Conservation (phyloP, 2,888 invertebrate genomes). For the Dynastes tityus region DNA sequence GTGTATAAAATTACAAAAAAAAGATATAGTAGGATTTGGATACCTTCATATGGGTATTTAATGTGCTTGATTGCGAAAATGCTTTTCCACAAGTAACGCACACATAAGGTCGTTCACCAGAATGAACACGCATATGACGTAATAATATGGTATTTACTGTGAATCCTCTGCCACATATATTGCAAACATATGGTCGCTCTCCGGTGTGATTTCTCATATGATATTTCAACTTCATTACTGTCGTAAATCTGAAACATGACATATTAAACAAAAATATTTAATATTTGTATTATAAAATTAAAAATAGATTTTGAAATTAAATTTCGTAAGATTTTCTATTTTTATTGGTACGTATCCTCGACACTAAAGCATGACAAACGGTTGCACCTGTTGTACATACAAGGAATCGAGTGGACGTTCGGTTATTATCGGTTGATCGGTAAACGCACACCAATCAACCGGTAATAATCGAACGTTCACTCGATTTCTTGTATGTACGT, state of each 20-base stretch:
- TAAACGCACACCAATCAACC: too few species aligned
- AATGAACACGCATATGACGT: slow-evolving; percentile 70
- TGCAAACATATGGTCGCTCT: slow-evolving; percentile 70
- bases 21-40: background rate
- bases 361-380: too few species aligned
- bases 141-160: slow-evolving; percentile 70
- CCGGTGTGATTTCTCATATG: slow-evolving; percentile 71
- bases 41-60: slow-evolving; percentile 71
- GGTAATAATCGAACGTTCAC: too few species aligned
- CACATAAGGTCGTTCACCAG: slow-evolving; percentile 70
- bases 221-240: slow-evolving; percentile 70
- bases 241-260: slow-evolving; percentile 66
- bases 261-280: background rate
- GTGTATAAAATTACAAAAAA: too few species aligned
- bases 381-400: too few species aligned
- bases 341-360: too few species aligned
- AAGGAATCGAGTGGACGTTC: too few species aligned
- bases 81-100: slow-evolving; percentile 71
- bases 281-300: too few species aligned
- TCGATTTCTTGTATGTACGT: too few species aligned
- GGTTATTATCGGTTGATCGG: too few species aligned
- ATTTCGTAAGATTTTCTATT: too few species aligned
- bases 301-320: too few species aligned
- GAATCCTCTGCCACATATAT: slow-evolving; percentile 69
- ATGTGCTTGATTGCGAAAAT: slow-evolving; percentile 69